Conservation (phyloP, 2,888 invertebrate species). For the Seladonia tumulorum region DNA sequence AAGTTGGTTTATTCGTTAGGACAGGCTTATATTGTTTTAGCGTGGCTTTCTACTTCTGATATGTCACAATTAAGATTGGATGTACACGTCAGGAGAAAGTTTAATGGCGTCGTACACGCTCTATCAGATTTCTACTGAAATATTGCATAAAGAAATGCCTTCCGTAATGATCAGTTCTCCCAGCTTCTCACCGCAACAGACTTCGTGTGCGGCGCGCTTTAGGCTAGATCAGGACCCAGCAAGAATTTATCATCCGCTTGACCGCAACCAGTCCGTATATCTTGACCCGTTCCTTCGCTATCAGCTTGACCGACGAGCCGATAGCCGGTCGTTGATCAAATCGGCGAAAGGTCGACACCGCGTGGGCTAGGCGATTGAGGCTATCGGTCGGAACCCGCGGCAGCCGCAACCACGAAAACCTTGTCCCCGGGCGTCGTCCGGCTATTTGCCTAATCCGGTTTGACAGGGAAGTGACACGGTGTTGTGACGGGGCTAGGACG, state of each 20-base stretch:
- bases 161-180: not conserved
- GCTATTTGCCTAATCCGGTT: constrained; percentile 80
- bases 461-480: constrained; percentile 80
- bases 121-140: too few species aligned
- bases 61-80: too few species aligned
- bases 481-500: constrained; percentile 78
- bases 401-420: constrained; percentile 67
- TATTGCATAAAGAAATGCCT: too few species aligned
- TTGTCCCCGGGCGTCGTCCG: constrained; percentile 60
- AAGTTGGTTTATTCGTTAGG: not conserved
- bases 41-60: too few species aligned
- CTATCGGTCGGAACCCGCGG: constrained; percentile 35
- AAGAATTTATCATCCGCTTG: not conserved
- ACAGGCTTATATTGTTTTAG: too few species aligned
- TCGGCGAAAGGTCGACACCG: constrained; percentile 59
- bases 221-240: not conserved
- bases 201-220: not conserved
- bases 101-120: too few species aligned
- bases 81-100: too few species aligned
- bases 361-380: constrained; percentile 43
- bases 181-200: not conserved
- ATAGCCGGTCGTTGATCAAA: constrained; percentile 32
- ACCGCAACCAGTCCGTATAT: not conserved
- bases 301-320: not conserved
- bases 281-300: not conserved